These are phyloP conservation scores for Dryococelus australis DNA, from an alignment of 2,888 invertebrate species.

Conservation along the genomic window DNA sequence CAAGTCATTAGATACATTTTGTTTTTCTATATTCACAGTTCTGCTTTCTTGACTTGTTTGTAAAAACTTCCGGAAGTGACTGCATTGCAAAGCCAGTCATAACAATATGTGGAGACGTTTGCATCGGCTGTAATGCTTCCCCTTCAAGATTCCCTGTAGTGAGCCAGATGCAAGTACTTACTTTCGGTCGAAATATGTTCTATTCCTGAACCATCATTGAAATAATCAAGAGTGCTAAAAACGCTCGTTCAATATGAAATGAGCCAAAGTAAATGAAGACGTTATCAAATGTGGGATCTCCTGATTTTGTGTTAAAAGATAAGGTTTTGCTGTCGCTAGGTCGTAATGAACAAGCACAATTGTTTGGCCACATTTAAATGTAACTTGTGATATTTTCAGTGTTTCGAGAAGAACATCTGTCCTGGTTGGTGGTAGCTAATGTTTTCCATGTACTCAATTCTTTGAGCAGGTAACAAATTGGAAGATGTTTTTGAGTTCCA, in stretches of 20 bases:
- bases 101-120: neutral
- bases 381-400: slow-evolving; percentile 16
- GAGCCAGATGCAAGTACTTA: slow-evolving; percentile 19
- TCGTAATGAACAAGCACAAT: slow-evolving; percentile 20
- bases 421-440: slow-evolving; percentile 24
- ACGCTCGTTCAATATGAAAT: neutral
- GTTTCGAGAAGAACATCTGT: slow-evolving; percentile 10
- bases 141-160: neutral
- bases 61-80: slow-evolving; percentile 5
- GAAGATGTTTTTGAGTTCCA: neutral
- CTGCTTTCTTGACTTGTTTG: neutral
- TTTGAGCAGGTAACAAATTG: slow-evolving; percentile 21
- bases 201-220: neutral
- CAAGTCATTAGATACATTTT: neutral
- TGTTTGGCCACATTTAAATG: slow-evolving; percentile 6
- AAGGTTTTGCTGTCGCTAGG: neutral
- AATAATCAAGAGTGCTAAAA: slow-evolving; percentile 13
- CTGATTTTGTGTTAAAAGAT: neutral
- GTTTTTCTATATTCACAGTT: neutral
- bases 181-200: slow-evolving; percentile 27
- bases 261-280: neutral
- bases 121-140: slow-evolving; percentile 1
- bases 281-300: neutral
- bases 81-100: slow-evolving; percentile 1
- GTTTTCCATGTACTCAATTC: neutral